A percentile compares a stretch with the other conserved stretches of the same genome.
Conservation (phyloP, 92 coral and sea anemone genomes). For the Plumapathes pennacea region DNA sequence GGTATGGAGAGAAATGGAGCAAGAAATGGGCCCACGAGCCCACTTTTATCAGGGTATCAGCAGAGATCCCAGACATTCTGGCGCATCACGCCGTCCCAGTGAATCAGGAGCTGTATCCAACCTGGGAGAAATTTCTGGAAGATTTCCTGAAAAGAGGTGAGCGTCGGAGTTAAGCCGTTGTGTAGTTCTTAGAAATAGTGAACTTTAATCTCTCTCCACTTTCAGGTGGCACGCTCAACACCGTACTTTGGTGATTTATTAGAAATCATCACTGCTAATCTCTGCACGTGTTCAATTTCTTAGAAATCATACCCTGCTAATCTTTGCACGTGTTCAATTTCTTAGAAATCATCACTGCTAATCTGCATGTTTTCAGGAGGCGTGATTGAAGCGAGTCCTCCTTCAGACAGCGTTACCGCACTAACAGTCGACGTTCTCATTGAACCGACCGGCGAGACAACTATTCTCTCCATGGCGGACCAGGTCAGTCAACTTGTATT, state of each 20-base stretch:
- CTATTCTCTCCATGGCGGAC: constrained; percentile 80
- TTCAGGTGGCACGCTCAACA: too few relatives aligned
- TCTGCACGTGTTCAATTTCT: too few relatives aligned
- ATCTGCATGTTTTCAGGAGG: constrained; percentile 75
- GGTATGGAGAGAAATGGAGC: constrained; percentile 97
- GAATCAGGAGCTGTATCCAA: constrained; percentile 66
- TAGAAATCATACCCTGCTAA: too few relatives aligned
- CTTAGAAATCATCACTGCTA: too few relatives aligned
- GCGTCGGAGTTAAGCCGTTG: not conserved
- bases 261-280: too few relatives aligned
- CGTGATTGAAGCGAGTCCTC: constrained; percentile 94
- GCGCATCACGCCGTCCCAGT: constrained; percentile 76
- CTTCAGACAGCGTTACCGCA: constrained; percentile 94
- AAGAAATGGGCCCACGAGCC: constrained; percentile 99
- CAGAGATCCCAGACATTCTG: constrained; percentile 85
- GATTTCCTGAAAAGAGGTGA: constrained; percentile 90
- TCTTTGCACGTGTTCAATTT: too few relatives aligned
- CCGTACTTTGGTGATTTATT: too few relatives aligned
- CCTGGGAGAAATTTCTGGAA: constrained; percentile 80
- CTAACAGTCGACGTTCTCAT: constrained; percentile 82
- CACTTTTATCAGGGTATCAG: constrained; percentile 81
- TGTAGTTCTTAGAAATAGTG: too few relatives aligned
- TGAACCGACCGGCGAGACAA: constrained; percentile 83
- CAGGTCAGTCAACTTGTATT: constrained; percentile 46
- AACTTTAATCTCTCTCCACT: too few relatives aligned